These are phyloP conservation scores for Aphodius sticticus DNA, from an alignment of 2,888 invertebrate species.

Conservation along the genomic window DNA sequence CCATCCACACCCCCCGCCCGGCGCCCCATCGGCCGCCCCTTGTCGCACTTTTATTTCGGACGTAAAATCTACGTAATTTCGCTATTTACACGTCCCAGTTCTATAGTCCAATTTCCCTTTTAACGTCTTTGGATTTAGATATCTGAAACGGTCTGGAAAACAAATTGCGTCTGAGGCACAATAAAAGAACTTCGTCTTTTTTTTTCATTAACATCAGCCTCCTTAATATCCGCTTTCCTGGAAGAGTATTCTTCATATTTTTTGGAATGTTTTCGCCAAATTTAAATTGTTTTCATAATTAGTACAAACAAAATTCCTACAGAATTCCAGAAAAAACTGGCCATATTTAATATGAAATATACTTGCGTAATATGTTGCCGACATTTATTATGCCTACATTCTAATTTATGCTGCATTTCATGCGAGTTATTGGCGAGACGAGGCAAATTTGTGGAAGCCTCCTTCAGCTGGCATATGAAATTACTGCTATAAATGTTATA, in stretches of 20 bases:
- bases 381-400: background rate
- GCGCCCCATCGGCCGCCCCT: background rate
- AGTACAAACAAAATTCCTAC: background rate
- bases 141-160: background rate
- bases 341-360: background rate
- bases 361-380: background rate
- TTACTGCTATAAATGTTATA: too few species aligned
- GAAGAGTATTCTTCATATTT: background rate
- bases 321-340: background rate
- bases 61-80: conserved; percentile 4
- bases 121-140: background rate
- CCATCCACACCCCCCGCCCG: background rate
- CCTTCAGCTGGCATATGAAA: too few species aligned
- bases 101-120: background rate
- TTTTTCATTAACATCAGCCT: background rate
- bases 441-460: too few species aligned
- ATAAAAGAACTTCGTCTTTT: background rate
- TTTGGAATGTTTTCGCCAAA: too few species aligned
- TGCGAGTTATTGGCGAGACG: too few species aligned
- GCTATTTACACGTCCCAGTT: conserved; percentile 4
- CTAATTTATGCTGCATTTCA: too few species aligned
- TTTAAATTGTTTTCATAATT: background rate
- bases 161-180: background rate
- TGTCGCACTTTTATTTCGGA: background rate
- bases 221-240: background rate